These are phyloP conservation scores for Geophilus truncorum DNA, from an alignment of 2,888 invertebrate genomes.

Conservation along the genomic window DNA sequence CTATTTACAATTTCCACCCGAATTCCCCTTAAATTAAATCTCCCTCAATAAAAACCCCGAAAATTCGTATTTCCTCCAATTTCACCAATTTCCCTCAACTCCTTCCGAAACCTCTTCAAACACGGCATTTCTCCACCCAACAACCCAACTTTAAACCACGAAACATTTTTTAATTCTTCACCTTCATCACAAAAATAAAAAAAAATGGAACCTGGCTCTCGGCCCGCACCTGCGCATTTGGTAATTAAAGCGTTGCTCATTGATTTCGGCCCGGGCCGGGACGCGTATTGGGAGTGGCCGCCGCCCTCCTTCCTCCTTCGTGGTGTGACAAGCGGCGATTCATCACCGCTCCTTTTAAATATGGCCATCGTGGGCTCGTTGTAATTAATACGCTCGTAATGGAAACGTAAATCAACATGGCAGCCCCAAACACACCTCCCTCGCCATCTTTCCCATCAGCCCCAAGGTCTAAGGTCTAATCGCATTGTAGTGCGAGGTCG, in stretches of 20 bases:
- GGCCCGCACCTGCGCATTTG: background rate
- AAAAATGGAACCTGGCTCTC: no score
- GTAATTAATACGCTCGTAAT: conserved; percentile 32
- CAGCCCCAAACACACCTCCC: background rate
- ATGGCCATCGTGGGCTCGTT: conserved; percentile 21
- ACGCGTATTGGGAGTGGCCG: background rate
- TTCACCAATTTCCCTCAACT: no score
- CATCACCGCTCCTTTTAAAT: conserved; percentile 30
- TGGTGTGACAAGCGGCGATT: conserved; percentile 28
- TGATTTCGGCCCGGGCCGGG: conserved; percentile 6
- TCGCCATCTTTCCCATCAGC: background rate
- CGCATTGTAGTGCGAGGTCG: conserved; percentile 14
- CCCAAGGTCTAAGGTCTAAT: conserved; percentile 16
- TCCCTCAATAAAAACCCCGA: no score
- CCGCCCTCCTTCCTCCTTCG: background rate
- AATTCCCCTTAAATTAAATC: no score
- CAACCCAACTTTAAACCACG: no score
- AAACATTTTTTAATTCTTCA: no score
- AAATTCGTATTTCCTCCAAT: no score
- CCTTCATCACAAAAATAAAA: background rate
- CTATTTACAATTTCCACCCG: no score
- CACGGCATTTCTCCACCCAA: no score
- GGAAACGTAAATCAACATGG: conserved; percentile 30
- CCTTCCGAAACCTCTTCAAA: no score
- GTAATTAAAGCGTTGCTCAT: background rate